These are phyloP conservation scores for Tragopan temminckii DNA, from an alignment of 2,797 vertebrate species.

Conservation along the genomic window DNA sequence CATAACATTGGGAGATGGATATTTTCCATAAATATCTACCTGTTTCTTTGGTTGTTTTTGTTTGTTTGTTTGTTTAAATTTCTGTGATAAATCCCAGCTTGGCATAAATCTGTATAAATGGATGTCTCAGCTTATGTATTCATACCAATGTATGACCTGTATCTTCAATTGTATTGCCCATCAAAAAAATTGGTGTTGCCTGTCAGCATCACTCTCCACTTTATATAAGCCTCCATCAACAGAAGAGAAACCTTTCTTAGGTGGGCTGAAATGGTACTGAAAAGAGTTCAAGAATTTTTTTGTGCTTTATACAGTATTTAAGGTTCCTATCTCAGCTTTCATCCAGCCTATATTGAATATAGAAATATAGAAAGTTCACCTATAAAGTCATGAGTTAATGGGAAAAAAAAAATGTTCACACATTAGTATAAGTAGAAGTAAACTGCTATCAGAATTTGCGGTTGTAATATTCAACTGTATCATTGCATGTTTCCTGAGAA, in stretches of 20 bases:
- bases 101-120: neutral
- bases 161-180: accelerated
- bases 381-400: neutral
- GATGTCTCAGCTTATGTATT: neutral
- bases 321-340: neutral
- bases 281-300: neutral
- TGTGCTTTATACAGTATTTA: neutral
- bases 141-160: neutral
- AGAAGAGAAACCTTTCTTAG: neutral
- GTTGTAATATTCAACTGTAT: neutral
- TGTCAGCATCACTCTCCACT: neutral
- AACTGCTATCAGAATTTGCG: neutral
- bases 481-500: neutral
- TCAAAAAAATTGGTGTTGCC: neutral
- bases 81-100: neutral
- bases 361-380: neutral
- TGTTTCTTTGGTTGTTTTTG: neutral
- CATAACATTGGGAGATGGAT: neutral
- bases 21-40: neutral
- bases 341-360: neutral
- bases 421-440: neutral
- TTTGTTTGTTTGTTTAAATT: neutral
- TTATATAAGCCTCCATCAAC: neutral
- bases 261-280: neutral
- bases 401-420: neutral